Evolutionary conservation across 1,140 invertebrate species (phyloP).

Genomic region (Sarcophaga bullata): DNA sequence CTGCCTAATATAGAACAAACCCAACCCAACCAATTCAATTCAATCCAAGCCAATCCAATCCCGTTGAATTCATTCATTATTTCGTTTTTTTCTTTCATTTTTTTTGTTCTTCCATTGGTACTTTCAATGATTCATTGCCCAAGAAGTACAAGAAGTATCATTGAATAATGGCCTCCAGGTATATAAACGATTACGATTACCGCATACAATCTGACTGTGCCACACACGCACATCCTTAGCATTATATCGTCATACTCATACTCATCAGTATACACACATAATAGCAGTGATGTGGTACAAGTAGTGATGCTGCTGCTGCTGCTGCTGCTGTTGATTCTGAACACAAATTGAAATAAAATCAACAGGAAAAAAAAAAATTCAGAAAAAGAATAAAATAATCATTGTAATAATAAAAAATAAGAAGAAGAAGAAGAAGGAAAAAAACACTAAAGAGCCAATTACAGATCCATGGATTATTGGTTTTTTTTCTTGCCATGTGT

Average conservation of each 20-base stretch:
- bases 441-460: conserved; percentile 39
- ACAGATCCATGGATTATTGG: conserved; percentile 37
- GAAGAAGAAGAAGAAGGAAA: neutral
- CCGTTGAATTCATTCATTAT: neutral
- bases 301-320: neutral
- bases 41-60: too few relatives aligned
- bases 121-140: conserved; percentile 6
- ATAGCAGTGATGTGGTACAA: neutral
- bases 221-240: neutral
- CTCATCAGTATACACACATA: neutral
- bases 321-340: neutral
- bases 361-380: neutral
- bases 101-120: neutral
- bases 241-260: neutral
- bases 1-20: conserved; percentile 19
- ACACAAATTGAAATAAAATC: conserved; percentile 22
- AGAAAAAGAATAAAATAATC: neutral
- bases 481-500: conserved; percentile 13
- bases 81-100: neutral
- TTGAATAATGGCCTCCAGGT: conserved; percentile 35
- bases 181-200: conserved; percentile 37
- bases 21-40: neutral
- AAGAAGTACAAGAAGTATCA: conserved; percentile 27
- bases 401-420: neutral
- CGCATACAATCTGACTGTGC: neutral